Evolutionary conservation across 2,888 invertebrate genomes (phyloP).

Genomic region (Cotesia congregata): DNA sequence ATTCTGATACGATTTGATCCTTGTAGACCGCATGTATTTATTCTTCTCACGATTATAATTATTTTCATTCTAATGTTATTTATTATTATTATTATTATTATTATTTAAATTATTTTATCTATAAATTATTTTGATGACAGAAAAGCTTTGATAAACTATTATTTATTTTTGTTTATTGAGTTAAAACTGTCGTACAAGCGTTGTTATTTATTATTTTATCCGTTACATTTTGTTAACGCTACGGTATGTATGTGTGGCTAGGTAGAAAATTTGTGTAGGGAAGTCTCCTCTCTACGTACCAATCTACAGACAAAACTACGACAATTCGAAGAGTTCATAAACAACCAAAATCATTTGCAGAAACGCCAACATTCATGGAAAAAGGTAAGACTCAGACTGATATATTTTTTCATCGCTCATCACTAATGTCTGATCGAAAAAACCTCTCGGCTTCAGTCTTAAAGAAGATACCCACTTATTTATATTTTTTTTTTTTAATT

Average conservation of each 20-base stretch:
- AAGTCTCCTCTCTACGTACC: slow-evolving; percentile 69
- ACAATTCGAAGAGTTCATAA: slow-evolving; percentile 67
- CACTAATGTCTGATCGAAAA: not conserved
- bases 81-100: slow-evolving; percentile 27
- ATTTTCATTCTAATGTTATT: slow-evolving; percentile 8
- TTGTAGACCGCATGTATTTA: slow-evolving; percentile 25
- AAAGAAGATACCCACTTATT: not conserved
- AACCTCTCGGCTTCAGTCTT: slow-evolving; percentile 5
- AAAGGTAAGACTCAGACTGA: slow-evolving; percentile 61
- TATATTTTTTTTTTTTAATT: slow-evolving; percentile 2
- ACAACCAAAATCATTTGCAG: slow-evolving; percentile 63
- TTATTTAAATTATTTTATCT: slow-evolving; percentile 26
- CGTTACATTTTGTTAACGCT: slow-evolving; percentile 67
- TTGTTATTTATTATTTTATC: slow-evolving; percentile 40
- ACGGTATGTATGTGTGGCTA: slow-evolving; percentile 69
- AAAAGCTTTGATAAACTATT: slow-evolving; percentile 33
- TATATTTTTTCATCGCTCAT: slow-evolving; percentile 16
- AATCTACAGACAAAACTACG: slow-evolving; percentile 69
- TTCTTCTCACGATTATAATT: not conserved
- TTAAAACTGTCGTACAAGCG: slow-evolving; percentile 28
- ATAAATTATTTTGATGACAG: slow-evolving; percentile 23
- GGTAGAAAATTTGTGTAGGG: slow-evolving; percentile 71
- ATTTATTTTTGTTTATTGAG: slow-evolving; percentile 21
- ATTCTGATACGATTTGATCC: slow-evolving; percentile 41
- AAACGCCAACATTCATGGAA: slow-evolving; percentile 58